A percentile compares a stretch with the other conserved stretches of the same genome.
These are phyloP conservation scores for Benthosema pterotum DNA, from an alignment of 2,797 vertebrate genomes.

Conservation along the genomic window DNA sequence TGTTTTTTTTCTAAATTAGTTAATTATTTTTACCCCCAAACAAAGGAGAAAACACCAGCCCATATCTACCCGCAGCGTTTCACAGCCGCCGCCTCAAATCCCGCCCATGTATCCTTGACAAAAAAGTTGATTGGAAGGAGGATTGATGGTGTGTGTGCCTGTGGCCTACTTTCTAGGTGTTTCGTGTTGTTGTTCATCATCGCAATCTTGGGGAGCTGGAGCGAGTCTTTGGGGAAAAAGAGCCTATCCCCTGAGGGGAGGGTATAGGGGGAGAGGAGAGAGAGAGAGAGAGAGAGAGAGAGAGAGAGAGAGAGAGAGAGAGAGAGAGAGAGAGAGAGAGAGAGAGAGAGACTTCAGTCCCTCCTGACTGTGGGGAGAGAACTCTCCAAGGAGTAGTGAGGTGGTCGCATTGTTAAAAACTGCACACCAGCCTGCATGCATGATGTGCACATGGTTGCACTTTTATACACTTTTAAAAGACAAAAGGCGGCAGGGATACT, in stretches of 20 bases:
- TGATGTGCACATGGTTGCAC: not conserved
- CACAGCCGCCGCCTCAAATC: not conserved
- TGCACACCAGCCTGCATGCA: slow-evolving; percentile 1
- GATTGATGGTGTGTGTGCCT: slow-evolving; percentile 46
- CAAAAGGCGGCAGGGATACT: too few relatives aligned
- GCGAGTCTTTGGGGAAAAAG: slow-evolving; percentile 61
- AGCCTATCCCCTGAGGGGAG: slow-evolving; percentile 46
- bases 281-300: too few relatives aligned
- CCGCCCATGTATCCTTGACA: slow-evolving; percentile 31
- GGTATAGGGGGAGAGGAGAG: not conserved
- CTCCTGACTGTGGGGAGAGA: slow-evolving; percentile 49
- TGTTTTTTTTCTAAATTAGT: too few relatives aligned
- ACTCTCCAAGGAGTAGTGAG: slow-evolving; percentile 51
- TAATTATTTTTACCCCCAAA: slow-evolving; percentile 15
- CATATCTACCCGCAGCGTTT: not conserved
- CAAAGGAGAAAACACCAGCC: slow-evolving; percentile 19
- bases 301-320: too few relatives aligned
- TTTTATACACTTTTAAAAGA: too few relatives aligned
- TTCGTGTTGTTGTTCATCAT: slow-evolving; percentile 76
- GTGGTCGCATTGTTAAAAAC: slow-evolving; percentile 50
- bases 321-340: too few relatives aligned
- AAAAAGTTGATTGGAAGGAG: slow-evolving; percentile 56
- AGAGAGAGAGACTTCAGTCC: slow-evolving; percentile 53
- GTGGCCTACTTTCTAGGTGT: slow-evolving; percentile 75
- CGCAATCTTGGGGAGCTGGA: slow-evolving; percentile 53